Percentiles rank a stretch among this genome's conserved stretches.
Evolutionary conservation across 2,888 invertebrate genomes (phyloP).

Genomic region (Zaprionus lineosus): DNA sequence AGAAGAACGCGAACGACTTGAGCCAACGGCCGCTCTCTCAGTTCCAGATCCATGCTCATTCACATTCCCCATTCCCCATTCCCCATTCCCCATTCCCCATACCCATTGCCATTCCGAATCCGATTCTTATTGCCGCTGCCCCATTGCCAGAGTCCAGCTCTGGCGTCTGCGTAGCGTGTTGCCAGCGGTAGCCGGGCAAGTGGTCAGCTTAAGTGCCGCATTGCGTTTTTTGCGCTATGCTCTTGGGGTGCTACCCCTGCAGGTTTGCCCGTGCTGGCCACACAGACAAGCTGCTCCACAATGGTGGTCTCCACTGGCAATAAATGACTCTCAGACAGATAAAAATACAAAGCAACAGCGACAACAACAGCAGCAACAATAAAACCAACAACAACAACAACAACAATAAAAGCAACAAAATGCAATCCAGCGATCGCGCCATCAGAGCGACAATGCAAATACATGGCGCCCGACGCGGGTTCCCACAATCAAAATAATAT

Average conservation of each 20-base stretch:
- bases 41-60: background rate
- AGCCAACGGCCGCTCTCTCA: background rate
- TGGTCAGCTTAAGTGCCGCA: conserved; percentile 67
- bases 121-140: background rate
- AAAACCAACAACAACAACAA: background rate
- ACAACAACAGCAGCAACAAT: background rate
- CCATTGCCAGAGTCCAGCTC: background rate
- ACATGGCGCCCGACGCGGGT: conserved; percentile 43
- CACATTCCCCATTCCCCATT: background rate
- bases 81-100: background rate
- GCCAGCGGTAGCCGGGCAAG: conserved; percentile 64
- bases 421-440: no score
- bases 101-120: background rate
- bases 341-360: conserved; percentile 7
- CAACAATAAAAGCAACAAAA: background rate
- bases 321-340: conserved; percentile 23
- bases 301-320: conserved; percentile 47
- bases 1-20: conserved; percentile 55
- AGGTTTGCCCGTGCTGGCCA: conserved; percentile 30
- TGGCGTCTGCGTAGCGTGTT: conserved; percentile 58
- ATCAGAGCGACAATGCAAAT: conserved; percentile 22
- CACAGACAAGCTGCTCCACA: conserved; percentile 41
- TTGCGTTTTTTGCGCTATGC: conserved; percentile 70
- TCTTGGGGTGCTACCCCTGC: conserved; percentile 56
- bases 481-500: background rate